Conservation (phyloP, 2,888 invertebrate genomes). For the Netelia virgata region DNA sequence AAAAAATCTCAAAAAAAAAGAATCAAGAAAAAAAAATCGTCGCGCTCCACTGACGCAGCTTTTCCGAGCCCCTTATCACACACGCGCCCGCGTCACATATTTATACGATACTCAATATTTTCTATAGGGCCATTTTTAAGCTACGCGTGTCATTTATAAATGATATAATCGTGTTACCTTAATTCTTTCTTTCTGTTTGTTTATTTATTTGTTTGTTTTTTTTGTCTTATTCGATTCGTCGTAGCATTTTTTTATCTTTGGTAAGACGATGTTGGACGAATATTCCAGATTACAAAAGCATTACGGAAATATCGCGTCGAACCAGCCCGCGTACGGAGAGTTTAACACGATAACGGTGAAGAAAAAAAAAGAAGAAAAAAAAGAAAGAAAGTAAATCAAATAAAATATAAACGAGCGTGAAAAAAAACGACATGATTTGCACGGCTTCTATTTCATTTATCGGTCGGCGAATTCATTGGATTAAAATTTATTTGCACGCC, state of each 20-base stretch:
- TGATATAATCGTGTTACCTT: conserved; percentile 28
- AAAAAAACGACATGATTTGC: conserved; percentile 1
- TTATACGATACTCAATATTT: conserved; percentile 50
- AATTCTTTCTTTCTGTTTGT: conserved; percentile 24
- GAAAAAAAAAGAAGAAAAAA: not conserved
- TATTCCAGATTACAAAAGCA: conserved; percentile 39
- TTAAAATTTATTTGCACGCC: conserved; percentile 19
- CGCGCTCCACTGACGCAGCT: conserved; percentile 21
- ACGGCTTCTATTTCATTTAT: conserved; percentile 3
- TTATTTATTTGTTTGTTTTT: conserved; percentile 4
- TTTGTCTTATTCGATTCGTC: conserved; percentile 43
- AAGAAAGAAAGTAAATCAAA: too few species aligned
- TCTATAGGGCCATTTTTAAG: conserved; percentile 52
- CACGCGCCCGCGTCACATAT: conserved; percentile 44
- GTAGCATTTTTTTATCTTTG: conserved; percentile 59
- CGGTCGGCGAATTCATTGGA: conserved; percentile 21
- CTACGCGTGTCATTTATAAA: conserved; percentile 52
- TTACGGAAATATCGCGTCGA: conserved; percentile 26
- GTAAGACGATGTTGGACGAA: conserved; percentile 58
- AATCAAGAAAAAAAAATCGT: conserved; percentile 11
- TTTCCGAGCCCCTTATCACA: conserved; percentile 55
- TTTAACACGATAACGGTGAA: conserved; percentile 7
- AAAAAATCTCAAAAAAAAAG: not conserved
- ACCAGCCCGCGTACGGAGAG: conserved; percentile 34
- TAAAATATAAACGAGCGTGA: too few species aligned